Conservation (phyloP, 2,113 vertebrate genomes). For the Percina caprodes region DNA sequence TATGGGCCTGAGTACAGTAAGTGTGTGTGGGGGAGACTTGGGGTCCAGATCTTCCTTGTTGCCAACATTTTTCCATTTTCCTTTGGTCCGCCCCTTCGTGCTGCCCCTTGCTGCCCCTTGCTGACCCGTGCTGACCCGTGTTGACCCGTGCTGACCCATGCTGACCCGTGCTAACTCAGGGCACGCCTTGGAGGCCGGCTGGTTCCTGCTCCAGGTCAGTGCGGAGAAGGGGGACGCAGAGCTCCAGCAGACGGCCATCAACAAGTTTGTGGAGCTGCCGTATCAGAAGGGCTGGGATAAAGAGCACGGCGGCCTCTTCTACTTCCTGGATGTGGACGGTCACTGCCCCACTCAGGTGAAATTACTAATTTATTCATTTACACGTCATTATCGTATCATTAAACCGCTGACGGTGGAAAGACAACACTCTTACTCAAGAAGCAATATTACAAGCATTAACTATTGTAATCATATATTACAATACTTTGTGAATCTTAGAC, state of each 20-base stretch:
- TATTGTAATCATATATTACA: too few species aligned
- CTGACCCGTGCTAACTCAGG: conserved; percentile 72
- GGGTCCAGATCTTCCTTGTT: too few species aligned
- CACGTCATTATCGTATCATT: background rate
- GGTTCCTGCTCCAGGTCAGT: conserved; percentile 89
- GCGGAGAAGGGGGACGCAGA: conserved; percentile 63
- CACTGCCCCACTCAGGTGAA: conserved; percentile 90
- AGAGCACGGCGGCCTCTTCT: conserved; percentile 88
- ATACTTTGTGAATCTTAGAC: too few species aligned
- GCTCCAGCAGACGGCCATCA: conserved; percentile 80
- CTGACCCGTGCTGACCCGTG: background rate
- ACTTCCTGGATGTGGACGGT: conserved; percentile 89
- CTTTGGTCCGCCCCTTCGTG: background rate
- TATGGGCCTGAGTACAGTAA: too few species aligned
- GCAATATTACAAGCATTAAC: too few species aligned
- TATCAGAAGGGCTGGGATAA: conserved; percentile 88
- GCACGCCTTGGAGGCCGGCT: conserved; percentile 91
- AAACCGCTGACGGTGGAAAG: too few species aligned
- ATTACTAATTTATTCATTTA: background rate
- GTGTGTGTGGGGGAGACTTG: too few species aligned
- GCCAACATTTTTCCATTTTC: too few species aligned
- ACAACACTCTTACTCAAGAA: too few species aligned
- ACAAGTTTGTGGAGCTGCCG: conserved; percentile 87
- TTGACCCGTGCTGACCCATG: too few species aligned
- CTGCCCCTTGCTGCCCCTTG: background rate